Percentiles rank a stretch among this genome's conserved stretches.
phyloP scores from a whole-genome alignment of 2,888 invertebrate genomes.

The Brachypterus glaber region DNA sequence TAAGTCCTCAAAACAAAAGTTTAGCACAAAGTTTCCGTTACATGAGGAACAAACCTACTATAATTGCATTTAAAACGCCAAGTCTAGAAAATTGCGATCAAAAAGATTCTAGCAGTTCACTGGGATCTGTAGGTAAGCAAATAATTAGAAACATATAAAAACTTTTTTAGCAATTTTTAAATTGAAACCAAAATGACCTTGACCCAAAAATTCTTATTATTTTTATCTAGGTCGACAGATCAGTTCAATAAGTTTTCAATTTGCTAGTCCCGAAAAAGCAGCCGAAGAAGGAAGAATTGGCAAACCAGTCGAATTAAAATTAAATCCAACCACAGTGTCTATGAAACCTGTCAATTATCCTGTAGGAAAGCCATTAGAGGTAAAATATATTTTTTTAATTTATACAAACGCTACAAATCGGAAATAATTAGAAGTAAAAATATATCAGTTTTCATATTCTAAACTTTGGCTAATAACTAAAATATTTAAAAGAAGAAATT shows the following conservation, averaged over 20 bases:
- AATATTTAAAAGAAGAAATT: no score
- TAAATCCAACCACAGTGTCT: conserved; percentile 25
- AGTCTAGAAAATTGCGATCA: conserved; percentile 62
- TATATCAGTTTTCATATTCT: no score
- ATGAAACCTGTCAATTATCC: conserved; percentile 53
- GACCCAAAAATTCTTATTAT: no score
- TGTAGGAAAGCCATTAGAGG: conserved; percentile 75
- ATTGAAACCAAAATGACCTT: no score
- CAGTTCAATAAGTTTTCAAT: conserved; percentile 33
- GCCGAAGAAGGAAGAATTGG: conserved; percentile 54
- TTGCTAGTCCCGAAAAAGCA: conserved; percentile 41
- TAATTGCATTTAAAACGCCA: conserved; percentile 80
- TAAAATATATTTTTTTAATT: no score
- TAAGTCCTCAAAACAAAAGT: conserved; percentile 69
- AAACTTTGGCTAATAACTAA: no score
- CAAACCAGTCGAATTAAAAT: conserved; percentile 29
- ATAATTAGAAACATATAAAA: conserved; percentile 17
- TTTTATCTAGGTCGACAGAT: conserved; percentile 28
- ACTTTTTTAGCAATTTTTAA: no score
- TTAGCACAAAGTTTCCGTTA: conserved; percentile 82
- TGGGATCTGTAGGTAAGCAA: conserved; percentile 47
- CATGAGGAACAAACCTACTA: conserved; percentile 81
- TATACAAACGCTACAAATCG: no score
- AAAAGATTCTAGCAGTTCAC: conserved; percentile 47
- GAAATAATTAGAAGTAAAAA: no score